phyloP scores from a whole-genome alignment of 1,140 invertebrate genomes.

The Mycetomoellerius zeteki region DNA sequence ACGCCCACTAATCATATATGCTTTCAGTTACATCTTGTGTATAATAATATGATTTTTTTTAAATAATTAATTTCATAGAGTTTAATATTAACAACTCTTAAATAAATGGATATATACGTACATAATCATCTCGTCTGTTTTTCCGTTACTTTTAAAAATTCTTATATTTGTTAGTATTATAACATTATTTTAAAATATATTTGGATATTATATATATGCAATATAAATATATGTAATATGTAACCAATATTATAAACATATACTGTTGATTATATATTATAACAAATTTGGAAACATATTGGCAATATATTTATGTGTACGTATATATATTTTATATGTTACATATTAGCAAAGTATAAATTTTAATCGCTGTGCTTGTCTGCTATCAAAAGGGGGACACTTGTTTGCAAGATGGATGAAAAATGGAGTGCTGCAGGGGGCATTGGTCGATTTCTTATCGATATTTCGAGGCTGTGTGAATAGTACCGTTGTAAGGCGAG shows the following conservation, averaged over 20 bases:
- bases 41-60: not conserved
- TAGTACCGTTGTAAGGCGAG: not conserved
- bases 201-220: too few relatives aligned
- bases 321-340: too few relatives aligned
- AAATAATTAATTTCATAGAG: not conserved
- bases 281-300: not conserved
- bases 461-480: not conserved
- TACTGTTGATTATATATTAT: too few relatives aligned
- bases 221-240: too few relatives aligned
- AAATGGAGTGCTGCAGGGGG: slow-evolving; percentile 5
- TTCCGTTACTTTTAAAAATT: not conserved
- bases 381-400: slow-evolving; percentile 29
- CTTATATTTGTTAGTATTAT: slow-evolving; percentile 7
- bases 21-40: too few relatives aligned
- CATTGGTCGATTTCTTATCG: slow-evolving; percentile 34
- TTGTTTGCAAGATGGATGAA: slow-evolving; percentile 45
- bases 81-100: not conserved
- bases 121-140: too few relatives aligned
- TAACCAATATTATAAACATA: too few relatives aligned
- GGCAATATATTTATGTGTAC: too few relatives aligned
- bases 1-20: too few relatives aligned
- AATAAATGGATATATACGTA: not conserved
- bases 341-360: not conserved
- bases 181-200: not conserved
- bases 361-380: not conserved